These are phyloP conservation scores for Panorpa germanica DNA, from an alignment of 2,888 invertebrate genomes.

Conservation along the genomic window DNA sequence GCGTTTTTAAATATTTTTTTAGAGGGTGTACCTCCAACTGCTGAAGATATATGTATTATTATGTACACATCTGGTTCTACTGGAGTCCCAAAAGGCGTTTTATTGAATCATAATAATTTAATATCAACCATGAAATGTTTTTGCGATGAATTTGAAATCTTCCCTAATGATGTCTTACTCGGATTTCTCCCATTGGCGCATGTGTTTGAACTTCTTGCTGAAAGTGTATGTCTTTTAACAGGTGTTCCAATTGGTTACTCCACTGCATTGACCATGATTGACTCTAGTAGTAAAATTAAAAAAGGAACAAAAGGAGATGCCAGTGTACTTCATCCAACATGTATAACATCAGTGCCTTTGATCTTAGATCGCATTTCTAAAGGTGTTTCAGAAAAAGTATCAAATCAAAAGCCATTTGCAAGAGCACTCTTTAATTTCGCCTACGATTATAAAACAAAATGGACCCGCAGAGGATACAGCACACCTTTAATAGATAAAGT, in stretches of 20 bases:
- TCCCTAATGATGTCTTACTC: constrained; percentile 64
- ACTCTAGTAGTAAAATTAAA: constrained; percentile 89
- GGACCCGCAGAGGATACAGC: constrained; percentile 65
- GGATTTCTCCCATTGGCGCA: constrained; percentile 95
- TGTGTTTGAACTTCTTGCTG: constrained; percentile 90
- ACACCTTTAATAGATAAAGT: constrained; percentile 53
- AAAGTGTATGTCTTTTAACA: constrained; percentile 60
- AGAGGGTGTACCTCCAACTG: constrained; percentile 40
- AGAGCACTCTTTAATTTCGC: constrained; percentile 85
- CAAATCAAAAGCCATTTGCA: constrained; percentile 57
- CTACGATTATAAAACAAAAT: constrained; percentile 78
- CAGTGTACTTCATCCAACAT: constrained; percentile 73
- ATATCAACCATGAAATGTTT: constrained; percentile 63
- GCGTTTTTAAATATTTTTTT: constrained; percentile 14
- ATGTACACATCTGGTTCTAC: constrained; percentile 99
- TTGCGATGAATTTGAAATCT: constrained; percentile 55
- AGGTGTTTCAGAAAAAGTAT: constrained; percentile 87
- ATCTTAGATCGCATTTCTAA: constrained; percentile 96
- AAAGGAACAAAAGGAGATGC: constrained; percentile 90
- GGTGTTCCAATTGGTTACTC: constrained; percentile 94
- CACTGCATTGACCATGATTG: constrained; percentile 82
- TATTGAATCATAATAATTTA: constrained; percentile 66
- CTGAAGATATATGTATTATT: constrained; percentile 78
- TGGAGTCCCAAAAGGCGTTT: constrained; percentile 82
- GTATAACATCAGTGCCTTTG: constrained; percentile 93